Evolutionary conservation across 2,888 invertebrate species (phyloP).

Genomic region (Reticulitermes lucifugus): DNA sequence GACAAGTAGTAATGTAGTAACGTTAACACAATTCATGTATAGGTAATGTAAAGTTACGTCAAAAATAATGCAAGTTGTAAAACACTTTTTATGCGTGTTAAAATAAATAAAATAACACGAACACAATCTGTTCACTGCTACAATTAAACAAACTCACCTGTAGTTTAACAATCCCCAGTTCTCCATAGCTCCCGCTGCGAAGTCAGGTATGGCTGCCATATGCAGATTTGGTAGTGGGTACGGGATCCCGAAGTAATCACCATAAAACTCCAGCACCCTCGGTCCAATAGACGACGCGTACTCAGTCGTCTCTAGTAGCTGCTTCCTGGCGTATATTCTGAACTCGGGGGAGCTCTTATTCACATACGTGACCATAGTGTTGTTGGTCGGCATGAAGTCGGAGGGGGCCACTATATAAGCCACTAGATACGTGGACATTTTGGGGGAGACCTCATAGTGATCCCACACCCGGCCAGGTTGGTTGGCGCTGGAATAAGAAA

Average conservation of each 20-base stretch:
- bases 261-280: slow-evolving; percentile 52
- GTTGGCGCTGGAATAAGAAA: slow-evolving; percentile 11
- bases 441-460: slow-evolving; percentile 60
- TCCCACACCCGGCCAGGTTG: slow-evolving; percentile 60
- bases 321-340: slow-evolving; percentile 33
- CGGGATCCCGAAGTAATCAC: slow-evolving; percentile 63
- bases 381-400: slow-evolving; percentile 28
- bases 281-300: slow-evolving; percentile 63
- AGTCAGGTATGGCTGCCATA: slow-evolving; percentile 60
- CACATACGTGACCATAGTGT: neutral
- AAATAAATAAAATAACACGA: too few relatives aligned
- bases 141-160: slow-evolving; percentile 64
- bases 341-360: slow-evolving; percentile 34
- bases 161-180: slow-evolving; percentile 87
- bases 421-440: slow-evolving; percentile 68
- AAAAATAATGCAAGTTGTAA: too few relatives aligned
- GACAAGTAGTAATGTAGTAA: too few relatives aligned
- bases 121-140: too few relatives aligned
- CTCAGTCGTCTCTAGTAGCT: slow-evolving; percentile 56
- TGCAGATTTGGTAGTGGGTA: slow-evolving; percentile 64
- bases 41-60: too few relatives aligned
- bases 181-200: slow-evolving; percentile 67
- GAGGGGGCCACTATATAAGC: slow-evolving; percentile 65
- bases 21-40: too few relatives aligned
- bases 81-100: too few relatives aligned